Conservation (phyloP, 2,113 vertebrate species). For the Mobula hypostoma region DNA sequence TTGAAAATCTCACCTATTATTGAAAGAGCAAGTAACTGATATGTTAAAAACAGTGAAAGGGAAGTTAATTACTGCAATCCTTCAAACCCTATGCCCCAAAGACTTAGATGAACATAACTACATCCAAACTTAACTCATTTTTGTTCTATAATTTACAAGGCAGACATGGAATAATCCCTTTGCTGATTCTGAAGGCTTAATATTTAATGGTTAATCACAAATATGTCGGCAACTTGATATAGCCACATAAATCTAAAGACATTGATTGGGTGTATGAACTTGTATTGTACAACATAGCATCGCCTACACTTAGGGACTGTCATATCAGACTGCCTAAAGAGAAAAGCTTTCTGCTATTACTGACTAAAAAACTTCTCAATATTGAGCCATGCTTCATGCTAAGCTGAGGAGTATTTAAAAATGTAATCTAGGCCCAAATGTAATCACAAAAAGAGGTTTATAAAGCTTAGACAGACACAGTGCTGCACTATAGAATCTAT, state of each 20-base stretch:
- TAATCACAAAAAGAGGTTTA: not conserved
- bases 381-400: not conserved
- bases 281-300: not conserved
- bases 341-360: too few relatives aligned
- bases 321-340: too few relatives aligned
- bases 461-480: not conserved
- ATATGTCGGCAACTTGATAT: not conserved
- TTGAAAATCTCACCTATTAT: not conserved
- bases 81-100: not conserved
- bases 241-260: not conserved
- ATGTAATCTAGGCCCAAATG: too few relatives aligned
- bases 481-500: not conserved
- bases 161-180: not conserved
- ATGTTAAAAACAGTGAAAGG: not conserved
- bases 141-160: not conserved
- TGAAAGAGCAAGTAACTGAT: not conserved
- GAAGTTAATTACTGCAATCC: not conserved
- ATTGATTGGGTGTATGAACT: not conserved
- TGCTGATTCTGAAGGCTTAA: not conserved
- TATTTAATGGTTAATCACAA: not conserved
- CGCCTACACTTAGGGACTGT: not conserved
- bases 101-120: not conserved
- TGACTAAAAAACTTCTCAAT: not conserved
- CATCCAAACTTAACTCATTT: not conserved
- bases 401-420: not conserved